Percentiles rank a stretch among this genome's conserved stretches.
Evolutionary conservation across 2,113 vertebrate species (phyloP).

Genomic region (Peromyscus maniculatus): DNA sequence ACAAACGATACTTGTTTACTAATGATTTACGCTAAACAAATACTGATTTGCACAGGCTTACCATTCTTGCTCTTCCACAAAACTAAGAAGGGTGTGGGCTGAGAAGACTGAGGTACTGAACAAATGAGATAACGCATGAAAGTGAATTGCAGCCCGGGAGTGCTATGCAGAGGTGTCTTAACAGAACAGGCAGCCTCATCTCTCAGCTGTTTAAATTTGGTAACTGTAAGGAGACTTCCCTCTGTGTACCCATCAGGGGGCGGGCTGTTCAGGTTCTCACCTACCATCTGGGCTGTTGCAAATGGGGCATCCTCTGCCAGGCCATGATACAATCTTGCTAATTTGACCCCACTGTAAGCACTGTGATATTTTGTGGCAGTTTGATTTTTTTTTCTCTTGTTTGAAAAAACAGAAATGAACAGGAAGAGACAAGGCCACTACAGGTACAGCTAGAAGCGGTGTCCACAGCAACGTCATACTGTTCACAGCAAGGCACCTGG

Average conservation of each 20-base stretch:
- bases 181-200: neutral
- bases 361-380: neutral
- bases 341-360: neutral
- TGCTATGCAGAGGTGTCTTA: neutral
- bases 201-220: neutral
- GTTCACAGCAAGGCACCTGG: neutral
- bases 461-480: neutral
- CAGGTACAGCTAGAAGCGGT: neutral
- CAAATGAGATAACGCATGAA: neutral
- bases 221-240: neutral
- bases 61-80: slow-evolving; percentile 1
- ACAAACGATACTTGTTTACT: slow-evolving; percentile 40
- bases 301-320: neutral
- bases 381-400: neutral
- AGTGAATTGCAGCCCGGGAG: neutral
- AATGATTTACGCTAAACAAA: slow-evolving; percentile 48
- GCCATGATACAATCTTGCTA: neutral
- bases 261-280: neutral
- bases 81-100: slow-evolving; percentile 1
- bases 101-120: neutral
- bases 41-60: slow-evolving; percentile 16
- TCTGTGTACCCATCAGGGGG: neutral
- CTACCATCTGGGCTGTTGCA: neutral
- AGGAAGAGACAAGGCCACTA: neutral
- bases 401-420: neutral